phyloP scores from a whole-genome alignment of 2,888 invertebrate species.

The Callosobruchus maculatus region DNA sequence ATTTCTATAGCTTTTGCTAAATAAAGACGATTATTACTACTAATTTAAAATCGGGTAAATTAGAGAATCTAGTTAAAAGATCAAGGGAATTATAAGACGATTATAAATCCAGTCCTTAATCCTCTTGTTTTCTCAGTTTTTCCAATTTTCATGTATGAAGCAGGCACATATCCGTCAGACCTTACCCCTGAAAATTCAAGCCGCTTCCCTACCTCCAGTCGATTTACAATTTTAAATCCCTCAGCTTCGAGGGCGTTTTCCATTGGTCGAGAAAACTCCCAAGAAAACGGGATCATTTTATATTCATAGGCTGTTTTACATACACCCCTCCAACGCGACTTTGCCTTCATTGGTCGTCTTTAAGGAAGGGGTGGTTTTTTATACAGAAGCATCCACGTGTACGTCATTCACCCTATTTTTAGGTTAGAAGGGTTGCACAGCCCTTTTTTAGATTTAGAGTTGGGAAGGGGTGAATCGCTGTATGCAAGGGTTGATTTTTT shows the following conservation, averaged over 20 bases:
- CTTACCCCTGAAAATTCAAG: neutral
- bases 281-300: conserved; percentile 3
- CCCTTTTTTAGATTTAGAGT: conserved; percentile 13
- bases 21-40: too few species aligned
- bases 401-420: neutral
- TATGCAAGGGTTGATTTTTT: neutral
- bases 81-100: too few species aligned
- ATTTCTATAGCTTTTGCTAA: too few species aligned
- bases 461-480: conserved; percentile 13
- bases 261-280: conserved; percentile 28
- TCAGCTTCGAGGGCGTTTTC: neutral
- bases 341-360: conserved; percentile 31
- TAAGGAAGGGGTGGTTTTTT: conserved; percentile 34
- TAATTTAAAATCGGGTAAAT: too few species aligned
- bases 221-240: neutral
- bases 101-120: too few species aligned
- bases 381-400: conserved; percentile 15
- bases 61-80: too few species aligned
- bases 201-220: neutral
- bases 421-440: neutral
- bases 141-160: too few species aligned
- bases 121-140: too few species aligned
- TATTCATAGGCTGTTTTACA: conserved; percentile 31
- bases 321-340: conserved; percentile 18
- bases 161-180: too few species aligned